phyloP scores from a whole-genome alignment of 2,888 invertebrate genomes.

The Mimachlamys varia region DNA sequence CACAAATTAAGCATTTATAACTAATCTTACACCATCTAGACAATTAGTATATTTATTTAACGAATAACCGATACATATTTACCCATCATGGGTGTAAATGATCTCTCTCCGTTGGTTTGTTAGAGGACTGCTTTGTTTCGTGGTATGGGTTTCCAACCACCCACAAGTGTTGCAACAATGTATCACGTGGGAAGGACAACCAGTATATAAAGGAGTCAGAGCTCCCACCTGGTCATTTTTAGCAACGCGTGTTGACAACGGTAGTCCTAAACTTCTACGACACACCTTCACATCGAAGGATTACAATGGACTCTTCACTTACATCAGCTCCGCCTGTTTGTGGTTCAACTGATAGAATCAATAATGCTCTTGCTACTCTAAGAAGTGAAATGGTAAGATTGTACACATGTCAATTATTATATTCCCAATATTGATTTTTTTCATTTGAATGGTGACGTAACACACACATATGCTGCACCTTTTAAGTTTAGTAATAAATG shows the following conservation, averaged over 20 bases:
- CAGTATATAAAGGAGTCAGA: neutral
- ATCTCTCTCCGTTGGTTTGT: neutral
- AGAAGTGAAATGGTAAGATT: constrained; percentile 18
- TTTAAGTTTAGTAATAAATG: no score
- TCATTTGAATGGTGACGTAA: no score
- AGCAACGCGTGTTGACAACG: neutral
- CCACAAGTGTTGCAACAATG: neutral
- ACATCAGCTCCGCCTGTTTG: neutral
- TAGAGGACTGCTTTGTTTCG: neutral
- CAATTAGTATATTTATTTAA: neutral
- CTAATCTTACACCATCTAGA: neutral
- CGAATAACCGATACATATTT: neutral
- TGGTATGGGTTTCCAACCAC: neutral
- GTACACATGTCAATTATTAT: neutral
- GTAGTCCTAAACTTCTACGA: neutral
- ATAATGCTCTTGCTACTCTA: neutral
- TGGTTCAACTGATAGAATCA: neutral
- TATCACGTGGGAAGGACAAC: neutral
- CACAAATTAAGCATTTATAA: neutral
- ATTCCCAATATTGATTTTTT: neutral
- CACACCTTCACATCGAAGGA: neutral
- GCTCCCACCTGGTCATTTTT: neutral
- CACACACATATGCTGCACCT: no score
- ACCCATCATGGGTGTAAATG: neutral
- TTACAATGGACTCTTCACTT: neutral